phyloP scores from a whole-genome alignment of 2,888 invertebrate genomes.

The Cerastis leucographa region DNA sequence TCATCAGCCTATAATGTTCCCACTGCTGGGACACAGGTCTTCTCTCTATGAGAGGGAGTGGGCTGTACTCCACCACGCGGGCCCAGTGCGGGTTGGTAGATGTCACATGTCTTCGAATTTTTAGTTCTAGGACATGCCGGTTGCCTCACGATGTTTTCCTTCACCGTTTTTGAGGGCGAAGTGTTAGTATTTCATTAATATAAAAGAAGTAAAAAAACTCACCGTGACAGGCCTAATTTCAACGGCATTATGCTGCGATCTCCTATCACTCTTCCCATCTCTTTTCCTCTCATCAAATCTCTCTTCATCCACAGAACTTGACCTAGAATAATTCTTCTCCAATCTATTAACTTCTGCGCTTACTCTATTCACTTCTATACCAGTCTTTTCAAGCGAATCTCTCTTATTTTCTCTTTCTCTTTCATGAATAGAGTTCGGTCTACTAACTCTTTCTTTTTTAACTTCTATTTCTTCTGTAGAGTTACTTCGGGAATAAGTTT shows the following conservation, averaged over 20 bases:
- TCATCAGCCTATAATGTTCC: too few relatives aligned
- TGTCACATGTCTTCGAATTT: too few relatives aligned
- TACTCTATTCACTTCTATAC: conserved; percentile 69
- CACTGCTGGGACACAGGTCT: too few relatives aligned
- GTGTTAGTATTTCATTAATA: too few relatives aligned
- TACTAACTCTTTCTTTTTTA: conserved; percentile 50
- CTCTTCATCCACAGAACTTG: conserved; percentile 79
- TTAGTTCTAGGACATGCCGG: too few relatives aligned
- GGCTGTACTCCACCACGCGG: too few relatives aligned
- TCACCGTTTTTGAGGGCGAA: too few relatives aligned
- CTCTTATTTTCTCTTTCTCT: conserved; percentile 59
- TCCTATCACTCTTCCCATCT: conserved; percentile 71
- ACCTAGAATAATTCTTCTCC: conserved; percentile 79
- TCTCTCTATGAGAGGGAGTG: too few relatives aligned
- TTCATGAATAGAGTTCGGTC: conserved; percentile 69
- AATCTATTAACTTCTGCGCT: conserved; percentile 74
- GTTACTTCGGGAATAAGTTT: conserved; percentile 64
- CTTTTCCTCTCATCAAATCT: conserved; percentile 69
- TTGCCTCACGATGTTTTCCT: too few relatives aligned
- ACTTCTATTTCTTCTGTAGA: conserved; percentile 60
- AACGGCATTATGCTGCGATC: conserved; percentile 77
- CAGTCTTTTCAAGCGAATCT: conserved; percentile 59
- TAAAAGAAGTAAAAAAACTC: conserved; percentile 63
- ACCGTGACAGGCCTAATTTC: conserved; percentile 85
- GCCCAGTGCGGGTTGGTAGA: too few relatives aligned